These are phyloP conservation scores for Rhyacophila brunnea DNA, from an alignment of 1,140 invertebrate genomes.

Conservation along the genomic window DNA sequence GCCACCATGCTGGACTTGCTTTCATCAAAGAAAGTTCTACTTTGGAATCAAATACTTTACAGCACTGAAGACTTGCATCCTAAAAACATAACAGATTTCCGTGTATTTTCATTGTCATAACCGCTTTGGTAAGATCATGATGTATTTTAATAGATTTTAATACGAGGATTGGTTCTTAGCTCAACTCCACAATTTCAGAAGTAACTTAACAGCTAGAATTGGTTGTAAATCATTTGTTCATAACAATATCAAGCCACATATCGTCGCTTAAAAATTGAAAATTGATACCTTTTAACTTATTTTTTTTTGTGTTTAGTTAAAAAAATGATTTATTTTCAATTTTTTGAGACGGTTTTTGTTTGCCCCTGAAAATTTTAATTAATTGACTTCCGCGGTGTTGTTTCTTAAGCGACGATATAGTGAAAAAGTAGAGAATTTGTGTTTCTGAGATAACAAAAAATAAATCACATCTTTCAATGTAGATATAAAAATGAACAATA, in stretches of 20 bases:
- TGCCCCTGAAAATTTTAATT: too few species aligned
- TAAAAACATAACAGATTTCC: conserved; percentile 35
- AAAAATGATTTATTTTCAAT: too few species aligned
- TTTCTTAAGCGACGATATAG: too few species aligned
- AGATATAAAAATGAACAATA: too few species aligned
- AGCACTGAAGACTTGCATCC: conserved; percentile 43
- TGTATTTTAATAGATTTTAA: background rate
- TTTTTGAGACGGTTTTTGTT: too few species aligned
- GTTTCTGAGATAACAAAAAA: too few species aligned
- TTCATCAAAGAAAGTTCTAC: conserved; percentile 78
- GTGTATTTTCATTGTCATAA: background rate
- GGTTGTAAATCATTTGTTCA: background rate
- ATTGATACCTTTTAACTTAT: too few species aligned
- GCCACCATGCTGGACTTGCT: conserved; percentile 73
- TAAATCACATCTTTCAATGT: too few species aligned
- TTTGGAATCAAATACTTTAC: conserved; percentile 69
- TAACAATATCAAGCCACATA: background rate
- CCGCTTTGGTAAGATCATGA: background rate
- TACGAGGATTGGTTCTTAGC: background rate
- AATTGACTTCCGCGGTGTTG: too few species aligned
- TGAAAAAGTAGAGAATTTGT: too few species aligned
- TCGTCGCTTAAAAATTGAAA: too few species aligned
- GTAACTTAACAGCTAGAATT: background rate
- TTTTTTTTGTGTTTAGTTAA: too few species aligned
- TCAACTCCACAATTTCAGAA: background rate